Percentiles rank a stretch among this genome's conserved stretches.
phyloP scores from a whole-genome alignment of 92 coral and sea anemone genomes.

The Heliopora coerulea region DNA sequence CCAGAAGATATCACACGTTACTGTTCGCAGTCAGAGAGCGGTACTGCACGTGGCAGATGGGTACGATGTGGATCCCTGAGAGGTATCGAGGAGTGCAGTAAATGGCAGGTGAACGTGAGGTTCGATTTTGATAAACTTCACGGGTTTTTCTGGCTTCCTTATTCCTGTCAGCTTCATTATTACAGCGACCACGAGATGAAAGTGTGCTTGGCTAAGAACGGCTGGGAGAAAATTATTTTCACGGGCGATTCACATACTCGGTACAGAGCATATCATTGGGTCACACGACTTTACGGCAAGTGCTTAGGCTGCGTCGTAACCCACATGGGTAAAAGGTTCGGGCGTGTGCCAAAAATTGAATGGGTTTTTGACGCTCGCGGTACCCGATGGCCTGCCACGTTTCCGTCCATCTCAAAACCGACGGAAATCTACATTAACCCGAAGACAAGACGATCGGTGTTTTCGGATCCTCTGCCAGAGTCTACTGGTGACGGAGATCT shows the following conservation, averaged over 20 bases:
- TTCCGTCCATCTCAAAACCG: conserved; percentile 66
- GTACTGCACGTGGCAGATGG: conserved; percentile 92
- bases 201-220: conserved; percentile 82
- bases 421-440: conserved; percentile 86
- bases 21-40: conserved; percentile 87
- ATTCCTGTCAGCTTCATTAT: conserved; percentile 86
- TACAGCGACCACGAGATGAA: conserved; percentile 88
- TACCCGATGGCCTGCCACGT: conserved; percentile 95
- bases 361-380: conserved; percentile 99
- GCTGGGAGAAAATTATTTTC: conserved; percentile 86
- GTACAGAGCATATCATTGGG: conserved; percentile 97
- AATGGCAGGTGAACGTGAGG: conserved; percentile 74
- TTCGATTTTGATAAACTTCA: conserved; percentile 92
- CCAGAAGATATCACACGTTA: conserved; percentile 71
- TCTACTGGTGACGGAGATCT: conserved; percentile 78
- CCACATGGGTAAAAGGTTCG: conserved; percentile 84
- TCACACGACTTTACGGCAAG: conserved; percentile 82
- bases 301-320: conserved; percentile 90
- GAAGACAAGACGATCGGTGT: conserved; percentile 78
- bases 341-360: conserved; percentile 91
- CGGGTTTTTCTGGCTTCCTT: conserved; percentile 93
- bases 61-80: conserved; percentile 88
- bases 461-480: conserved; percentile 75
- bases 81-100: conserved; percentile 80
- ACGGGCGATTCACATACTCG: conserved; percentile 99